phyloP scores from a whole-genome alignment of 1,140 invertebrate species.

The Phocides pigmalion region DNA sequence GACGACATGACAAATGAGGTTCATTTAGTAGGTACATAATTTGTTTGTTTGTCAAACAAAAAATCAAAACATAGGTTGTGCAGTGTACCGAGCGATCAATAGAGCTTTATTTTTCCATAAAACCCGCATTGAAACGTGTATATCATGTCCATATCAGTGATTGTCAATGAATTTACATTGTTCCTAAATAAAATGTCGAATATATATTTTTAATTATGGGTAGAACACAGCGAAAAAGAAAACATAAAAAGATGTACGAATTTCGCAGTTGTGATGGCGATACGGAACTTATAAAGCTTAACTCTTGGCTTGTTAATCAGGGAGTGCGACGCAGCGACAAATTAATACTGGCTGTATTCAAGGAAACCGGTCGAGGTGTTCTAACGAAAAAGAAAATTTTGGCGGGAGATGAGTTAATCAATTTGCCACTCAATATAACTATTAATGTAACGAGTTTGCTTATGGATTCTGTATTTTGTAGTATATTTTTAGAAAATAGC shows the following conservation, averaged over 20 bases:
- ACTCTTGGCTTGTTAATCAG: constrained; percentile 77
- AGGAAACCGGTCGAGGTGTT: constrained; percentile 85
- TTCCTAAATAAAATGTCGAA: constrained; percentile 6
- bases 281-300: constrained; percentile 70
- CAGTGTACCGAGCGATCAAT: background rate
- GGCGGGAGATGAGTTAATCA: constrained; percentile 83
- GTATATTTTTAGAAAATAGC: constrained; percentile 76
- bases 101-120: background rate
- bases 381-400: constrained; percentile 82
- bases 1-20: no score
- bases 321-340: constrained; percentile 72
- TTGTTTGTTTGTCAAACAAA: background rate
- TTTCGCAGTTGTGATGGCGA: constrained; percentile 63
- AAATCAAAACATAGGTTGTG: background rate
- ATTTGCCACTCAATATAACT: constrained; percentile 84
- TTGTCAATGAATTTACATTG: background rate
- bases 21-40: no score
- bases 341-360: constrained; percentile 77
- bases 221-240: constrained; percentile 79
- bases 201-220: constrained; percentile 67
- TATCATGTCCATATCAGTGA: background rate
- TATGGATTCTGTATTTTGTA: constrained; percentile 73
- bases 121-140: background rate
- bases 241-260: constrained; percentile 59
- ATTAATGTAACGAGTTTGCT: constrained; percentile 83